Conservation (phyloP, 2,113 vertebrate genomes). For the Pandion haliaetus region DNA sequence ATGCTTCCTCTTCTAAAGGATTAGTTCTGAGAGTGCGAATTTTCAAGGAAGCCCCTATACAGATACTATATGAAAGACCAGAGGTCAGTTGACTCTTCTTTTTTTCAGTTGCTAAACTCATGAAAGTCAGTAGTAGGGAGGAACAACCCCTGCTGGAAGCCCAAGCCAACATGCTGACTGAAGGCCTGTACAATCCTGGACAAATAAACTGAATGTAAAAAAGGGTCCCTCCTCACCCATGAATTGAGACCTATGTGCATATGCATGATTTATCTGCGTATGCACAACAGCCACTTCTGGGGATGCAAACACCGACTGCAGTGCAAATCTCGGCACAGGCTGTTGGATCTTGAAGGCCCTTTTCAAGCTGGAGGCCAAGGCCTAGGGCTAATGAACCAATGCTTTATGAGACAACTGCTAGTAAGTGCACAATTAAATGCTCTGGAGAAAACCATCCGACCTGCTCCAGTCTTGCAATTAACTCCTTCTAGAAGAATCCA, state of each 20-base stretch:
- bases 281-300: neutral
- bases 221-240: neutral
- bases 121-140: neutral
- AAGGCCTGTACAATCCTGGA: neutral
- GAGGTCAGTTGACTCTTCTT: neutral
- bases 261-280: neutral
- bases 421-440: neutral
- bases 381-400: neutral
- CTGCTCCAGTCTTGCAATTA: neutral
- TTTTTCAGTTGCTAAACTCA: neutral
- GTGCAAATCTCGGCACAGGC: neutral
- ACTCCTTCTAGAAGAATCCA: neutral
- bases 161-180: neutral
- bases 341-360: neutral
- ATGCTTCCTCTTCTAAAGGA: neutral
- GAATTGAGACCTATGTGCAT: neutral
- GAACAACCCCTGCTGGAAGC: neutral
- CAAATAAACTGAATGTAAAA: neutral
- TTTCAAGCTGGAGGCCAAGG: neutral
- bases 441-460: neutral
- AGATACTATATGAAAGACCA: neutral
- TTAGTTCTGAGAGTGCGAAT: neutral
- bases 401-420: neutral
- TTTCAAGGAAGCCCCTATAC: neutral
- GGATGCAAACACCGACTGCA: neutral